Percentiles rank a stretch among this genome's conserved stretches.
phyloP scores from a whole-genome alignment of 2,113 vertebrate genomes.

The Hemichromis elongatus region DNA sequence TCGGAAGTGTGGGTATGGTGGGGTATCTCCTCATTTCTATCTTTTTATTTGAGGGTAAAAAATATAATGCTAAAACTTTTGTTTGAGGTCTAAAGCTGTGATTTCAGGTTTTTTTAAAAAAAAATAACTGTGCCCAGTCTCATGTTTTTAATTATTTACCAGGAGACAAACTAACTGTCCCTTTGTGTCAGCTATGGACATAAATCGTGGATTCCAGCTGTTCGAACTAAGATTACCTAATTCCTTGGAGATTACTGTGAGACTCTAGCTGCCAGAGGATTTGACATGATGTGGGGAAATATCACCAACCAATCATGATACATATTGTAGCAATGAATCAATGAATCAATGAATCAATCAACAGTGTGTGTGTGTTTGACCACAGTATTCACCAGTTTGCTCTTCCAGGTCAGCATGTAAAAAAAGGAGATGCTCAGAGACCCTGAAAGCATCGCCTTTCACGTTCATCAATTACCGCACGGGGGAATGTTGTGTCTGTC shows the following conservation, averaged over 20 bases:
- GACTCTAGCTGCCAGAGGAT: conserved; percentile 35
- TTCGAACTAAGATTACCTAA: conserved; percentile 51
- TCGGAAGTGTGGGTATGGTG: not conserved
- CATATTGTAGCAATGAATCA: conserved; percentile 61
- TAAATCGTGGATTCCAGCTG: not conserved
- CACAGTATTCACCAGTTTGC: not conserved
- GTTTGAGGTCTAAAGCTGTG: not conserved
- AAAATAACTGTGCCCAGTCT: not conserved
- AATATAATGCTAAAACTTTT: not conserved
- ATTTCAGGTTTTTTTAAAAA: not conserved
- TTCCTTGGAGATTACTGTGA: conserved; percentile 51
- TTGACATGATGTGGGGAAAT: conserved; percentile 61
- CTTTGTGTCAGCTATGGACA: not conserved
- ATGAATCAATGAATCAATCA: conserved; percentile 13
- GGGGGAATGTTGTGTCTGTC: conserved; percentile 50
- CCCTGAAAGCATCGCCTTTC: conserved; percentile 52
- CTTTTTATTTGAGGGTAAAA: not conserved
- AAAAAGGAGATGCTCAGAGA: conserved; percentile 17
- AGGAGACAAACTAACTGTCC: not conserved
- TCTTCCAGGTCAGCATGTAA: not conserved
- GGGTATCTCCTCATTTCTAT: not conserved
- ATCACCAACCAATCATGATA: conserved; percentile 57
- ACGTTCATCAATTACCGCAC: conserved; percentile 61
- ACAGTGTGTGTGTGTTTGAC: not conserved
- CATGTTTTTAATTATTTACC: not conserved